Percentiles rank a stretch among this genome's conserved stretches.
Conservation (phyloP, 2,888 invertebrate species). For the Galeruca laticollis region DNA sequence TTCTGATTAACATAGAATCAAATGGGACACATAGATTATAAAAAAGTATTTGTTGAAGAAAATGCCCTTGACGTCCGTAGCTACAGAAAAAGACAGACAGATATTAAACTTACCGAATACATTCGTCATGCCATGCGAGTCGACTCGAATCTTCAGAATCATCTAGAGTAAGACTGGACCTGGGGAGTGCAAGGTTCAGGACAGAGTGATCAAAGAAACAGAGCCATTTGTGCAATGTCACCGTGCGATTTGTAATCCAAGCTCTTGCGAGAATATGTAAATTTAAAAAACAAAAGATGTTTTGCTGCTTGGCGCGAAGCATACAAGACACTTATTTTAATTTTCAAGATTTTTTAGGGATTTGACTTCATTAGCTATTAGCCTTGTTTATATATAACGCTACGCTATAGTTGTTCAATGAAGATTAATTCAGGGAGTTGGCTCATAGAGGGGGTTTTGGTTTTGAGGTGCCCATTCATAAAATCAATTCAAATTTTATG, state of each 20-base stretch:
- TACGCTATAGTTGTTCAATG: too few relatives aligned
- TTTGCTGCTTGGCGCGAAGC: too few relatives aligned
- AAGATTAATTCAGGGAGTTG: too few relatives aligned
- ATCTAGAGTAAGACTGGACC: slow-evolving; percentile 65
- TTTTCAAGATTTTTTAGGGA: too few relatives aligned
- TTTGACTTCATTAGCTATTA: too few relatives aligned
- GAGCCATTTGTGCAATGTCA: slow-evolving; percentile 56
- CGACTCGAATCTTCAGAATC: slow-evolving; percentile 65
- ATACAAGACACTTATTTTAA: too few relatives aligned
- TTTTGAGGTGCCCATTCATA: too few relatives aligned
- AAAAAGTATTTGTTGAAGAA: not conserved
- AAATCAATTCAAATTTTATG: too few relatives aligned
- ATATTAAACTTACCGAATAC: slow-evolving; percentile 72
- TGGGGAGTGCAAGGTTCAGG: slow-evolving; percentile 64
- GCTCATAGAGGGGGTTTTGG: too few relatives aligned
- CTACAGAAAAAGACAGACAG: slow-evolving; percentile 34
- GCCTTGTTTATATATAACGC: too few relatives aligned
- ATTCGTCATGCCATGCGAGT: slow-evolving; percentile 76
- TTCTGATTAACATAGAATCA: too few relatives aligned
- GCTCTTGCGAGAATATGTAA: not conserved
- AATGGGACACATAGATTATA: too few relatives aligned
- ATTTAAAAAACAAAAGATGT: not conserved
- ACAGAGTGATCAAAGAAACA: slow-evolving; percentile 61
- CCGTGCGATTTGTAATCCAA: slow-evolving; percentile 48
- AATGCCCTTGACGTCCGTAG: slow-evolving; percentile 16